phyloP scores from a whole-genome alignment of 2,797 vertebrate genomes.

The Odontamblyopus rebecca region DNA sequence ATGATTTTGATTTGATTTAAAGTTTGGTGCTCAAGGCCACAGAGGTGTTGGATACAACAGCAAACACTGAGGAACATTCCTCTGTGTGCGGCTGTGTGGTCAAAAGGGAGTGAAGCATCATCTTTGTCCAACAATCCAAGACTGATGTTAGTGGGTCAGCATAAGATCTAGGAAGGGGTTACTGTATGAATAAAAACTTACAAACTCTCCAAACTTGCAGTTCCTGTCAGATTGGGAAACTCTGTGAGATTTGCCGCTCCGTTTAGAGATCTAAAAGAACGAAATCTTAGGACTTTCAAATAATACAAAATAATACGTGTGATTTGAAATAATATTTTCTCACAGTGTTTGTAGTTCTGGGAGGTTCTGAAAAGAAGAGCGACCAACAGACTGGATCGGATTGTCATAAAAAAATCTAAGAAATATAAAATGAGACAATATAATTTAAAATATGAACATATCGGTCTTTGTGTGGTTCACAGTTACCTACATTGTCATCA shows the following conservation, averaged over 20 bases:
- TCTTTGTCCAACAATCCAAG: neutral
- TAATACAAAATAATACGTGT: neutral
- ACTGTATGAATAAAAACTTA: constrained; percentile 70
- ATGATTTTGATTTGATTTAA: constrained; percentile 32
- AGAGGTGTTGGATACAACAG: constrained; percentile 38
- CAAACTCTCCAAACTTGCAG: constrained; percentile 88
- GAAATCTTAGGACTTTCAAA: neutral
- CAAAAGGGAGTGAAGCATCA: neutral
- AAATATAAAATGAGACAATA: constrained; percentile 29
- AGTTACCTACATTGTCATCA: constrained; percentile 88
- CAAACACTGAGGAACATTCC: constrained; percentile 35
- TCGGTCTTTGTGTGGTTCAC: neutral
- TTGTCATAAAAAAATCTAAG: constrained; percentile 92
- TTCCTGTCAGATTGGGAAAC: constrained; percentile 91
- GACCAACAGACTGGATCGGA: constrained; percentile 91
- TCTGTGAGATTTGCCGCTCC: constrained; percentile 89
- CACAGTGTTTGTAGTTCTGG: constrained; percentile 90
- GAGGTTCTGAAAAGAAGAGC: constrained; percentile 89
- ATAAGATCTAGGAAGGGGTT: neutral
- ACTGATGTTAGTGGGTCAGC: no score
- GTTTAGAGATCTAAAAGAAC: constrained; percentile 84
- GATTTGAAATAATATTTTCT: neutral
- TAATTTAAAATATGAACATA: neutral
- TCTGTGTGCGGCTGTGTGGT: constrained; percentile 22
- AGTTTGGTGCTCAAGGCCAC: constrained; percentile 25